phyloP scores from a whole-genome alignment of 1,140 invertebrate species.

The Heliconius himera region DNA sequence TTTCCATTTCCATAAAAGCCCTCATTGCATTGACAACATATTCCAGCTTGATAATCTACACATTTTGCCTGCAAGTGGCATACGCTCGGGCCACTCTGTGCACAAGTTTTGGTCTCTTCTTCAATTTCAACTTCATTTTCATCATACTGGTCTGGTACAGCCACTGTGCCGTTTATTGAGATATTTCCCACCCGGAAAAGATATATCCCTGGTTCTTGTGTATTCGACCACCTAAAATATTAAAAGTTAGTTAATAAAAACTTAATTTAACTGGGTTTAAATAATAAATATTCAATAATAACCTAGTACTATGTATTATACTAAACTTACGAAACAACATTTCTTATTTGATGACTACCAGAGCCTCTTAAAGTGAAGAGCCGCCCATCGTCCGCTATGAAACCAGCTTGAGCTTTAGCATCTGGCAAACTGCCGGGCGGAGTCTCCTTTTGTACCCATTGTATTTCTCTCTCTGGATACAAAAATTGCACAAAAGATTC shows the following conservation, averaged over 20 bases:
- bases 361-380: slow-evolving; percentile 89
- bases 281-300: background rate
- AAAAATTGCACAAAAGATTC: slow-evolving; percentile 92
- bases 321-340: slow-evolving; percentile 72
- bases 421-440: slow-evolving; percentile 87
- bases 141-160: slow-evolving; percentile 84
- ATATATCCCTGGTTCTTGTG: slow-evolving; percentile 91
- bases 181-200: slow-evolving; percentile 90
- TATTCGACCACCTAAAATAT: slow-evolving; percentile 89
- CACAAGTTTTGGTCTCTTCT: slow-evolving; percentile 80
- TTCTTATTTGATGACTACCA: slow-evolving; percentile 91
- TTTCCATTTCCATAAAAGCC: slow-evolving; percentile 95
- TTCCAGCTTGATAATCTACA: slow-evolving; percentile 90
- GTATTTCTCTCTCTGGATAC: slow-evolving; percentile 93
- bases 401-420: slow-evolving; percentile 95
- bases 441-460: slow-evolving; percentile 92
- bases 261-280: background rate
- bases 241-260: slow-evolving; percentile 4
- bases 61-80: slow-evolving; percentile 93
- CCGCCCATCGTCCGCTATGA: slow-evolving; percentile 90
- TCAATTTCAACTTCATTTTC: slow-evolving; percentile 68
- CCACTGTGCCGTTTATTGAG: slow-evolving; percentile 83
- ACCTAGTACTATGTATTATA: background rate
- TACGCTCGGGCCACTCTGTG: slow-evolving; percentile 82
- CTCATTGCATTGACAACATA: slow-evolving; percentile 92